Evolutionary conservation across 2,888 invertebrate genomes (phyloP).

Genomic region (Limnephilus marmoratus): DNA sequence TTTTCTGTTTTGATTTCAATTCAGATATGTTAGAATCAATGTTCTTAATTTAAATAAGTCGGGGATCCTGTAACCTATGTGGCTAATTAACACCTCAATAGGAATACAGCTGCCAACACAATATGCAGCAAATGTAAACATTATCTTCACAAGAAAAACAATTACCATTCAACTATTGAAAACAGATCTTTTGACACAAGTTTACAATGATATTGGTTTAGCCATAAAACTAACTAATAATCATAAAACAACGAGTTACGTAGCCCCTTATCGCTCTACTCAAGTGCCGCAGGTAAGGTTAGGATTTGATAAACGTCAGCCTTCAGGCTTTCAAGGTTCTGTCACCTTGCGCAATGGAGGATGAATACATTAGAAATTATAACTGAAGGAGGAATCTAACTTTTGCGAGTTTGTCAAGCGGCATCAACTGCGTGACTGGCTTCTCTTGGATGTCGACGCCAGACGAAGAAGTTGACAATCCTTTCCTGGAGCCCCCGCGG

Average conservation of each 20-base stretch:
- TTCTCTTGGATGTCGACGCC: slow-evolving; percentile 82
- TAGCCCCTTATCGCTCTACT: neutral
- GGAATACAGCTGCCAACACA: neutral
- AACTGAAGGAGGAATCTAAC: slow-evolving; percentile 71
- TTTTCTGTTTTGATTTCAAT: neutral
- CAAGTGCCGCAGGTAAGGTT: slow-evolving; percentile 27
- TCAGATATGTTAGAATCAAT: neutral
- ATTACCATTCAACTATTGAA: neutral
- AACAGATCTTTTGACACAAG: neutral
- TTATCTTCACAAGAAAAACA: neutral
- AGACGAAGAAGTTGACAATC: slow-evolving; percentile 81
- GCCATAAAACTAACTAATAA: neutral
- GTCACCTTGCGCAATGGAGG: neutral
- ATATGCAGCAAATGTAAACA: neutral
- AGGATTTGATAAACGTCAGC: slow-evolving; percentile 38
- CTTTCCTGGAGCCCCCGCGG: slow-evolving; percentile 74
- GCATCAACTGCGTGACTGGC: slow-evolving; percentile 80
- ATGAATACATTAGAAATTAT: neutral
- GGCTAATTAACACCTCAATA: neutral
- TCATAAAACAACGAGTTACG: slow-evolving; percentile 14
- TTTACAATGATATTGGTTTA: neutral
- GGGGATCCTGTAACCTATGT: neutral
- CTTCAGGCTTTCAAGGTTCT: slow-evolving; percentile 51
- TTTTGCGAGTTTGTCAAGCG: slow-evolving; percentile 87
- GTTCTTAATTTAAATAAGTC: neutral